Conservation (phyloP, 1,140 invertebrate species). For the Zophobas atratus region DNA sequence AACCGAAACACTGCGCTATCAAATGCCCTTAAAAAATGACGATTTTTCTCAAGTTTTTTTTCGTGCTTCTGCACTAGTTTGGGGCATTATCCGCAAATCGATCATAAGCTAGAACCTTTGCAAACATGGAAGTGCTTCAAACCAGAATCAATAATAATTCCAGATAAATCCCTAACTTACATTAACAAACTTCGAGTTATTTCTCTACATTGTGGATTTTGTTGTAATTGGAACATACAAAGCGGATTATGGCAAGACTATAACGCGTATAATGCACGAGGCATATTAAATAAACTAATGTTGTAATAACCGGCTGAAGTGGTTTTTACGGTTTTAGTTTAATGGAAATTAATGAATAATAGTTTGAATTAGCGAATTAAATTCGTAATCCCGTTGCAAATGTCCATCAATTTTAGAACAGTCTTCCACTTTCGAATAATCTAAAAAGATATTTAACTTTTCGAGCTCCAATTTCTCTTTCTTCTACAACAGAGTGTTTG, state of each 20-base stretch:
- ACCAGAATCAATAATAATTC: slow-evolving; percentile 13
- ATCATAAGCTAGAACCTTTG: slow-evolving; percentile 3
- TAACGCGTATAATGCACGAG: slow-evolving; percentile 3
- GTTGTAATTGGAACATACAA: slow-evolving; percentile 1
- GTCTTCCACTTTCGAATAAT: no score
- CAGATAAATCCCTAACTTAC: neutral
- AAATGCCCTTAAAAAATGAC: slow-evolving; percentile 6
- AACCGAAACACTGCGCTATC: neutral
- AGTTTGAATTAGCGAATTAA: neutral
- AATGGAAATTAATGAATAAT: neutral
- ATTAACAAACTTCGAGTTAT: neutral
- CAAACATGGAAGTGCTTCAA: slow-evolving; percentile 6
- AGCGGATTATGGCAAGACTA: neutral
- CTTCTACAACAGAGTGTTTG: neutral
- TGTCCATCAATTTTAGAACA: neutral
- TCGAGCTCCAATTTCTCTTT: no score
- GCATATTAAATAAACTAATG: slow-evolving; percentile 19
- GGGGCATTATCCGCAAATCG: slow-evolving; percentile 20
- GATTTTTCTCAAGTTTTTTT: slow-evolving; percentile 19
- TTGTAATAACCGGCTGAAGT: neutral
- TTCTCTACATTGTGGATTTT: neutral
- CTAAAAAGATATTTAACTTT: no score
- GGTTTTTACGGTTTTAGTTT: slow-evolving; percentile 9
- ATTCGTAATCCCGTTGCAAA: neutral
- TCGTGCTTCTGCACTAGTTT: slow-evolving; percentile 18